These are phyloP conservation scores for Potorous gilbertii DNA, from an alignment of 2,797 vertebrate genomes.

Conservation along the genomic window DNA sequence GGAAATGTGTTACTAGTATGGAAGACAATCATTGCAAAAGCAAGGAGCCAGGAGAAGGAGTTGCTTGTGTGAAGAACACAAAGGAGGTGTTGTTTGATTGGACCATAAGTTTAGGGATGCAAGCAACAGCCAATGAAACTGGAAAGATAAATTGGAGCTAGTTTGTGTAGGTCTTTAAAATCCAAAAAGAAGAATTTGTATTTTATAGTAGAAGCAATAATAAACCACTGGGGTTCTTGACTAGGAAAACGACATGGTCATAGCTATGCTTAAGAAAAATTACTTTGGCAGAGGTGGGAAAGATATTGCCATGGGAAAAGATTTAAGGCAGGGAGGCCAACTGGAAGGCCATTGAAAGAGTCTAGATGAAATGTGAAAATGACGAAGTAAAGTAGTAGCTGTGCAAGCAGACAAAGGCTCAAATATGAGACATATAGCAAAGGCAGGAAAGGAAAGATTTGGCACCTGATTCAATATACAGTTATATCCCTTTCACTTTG, in stretches of 20 bases:
- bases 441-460: background rate
- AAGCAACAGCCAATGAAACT: background rate
- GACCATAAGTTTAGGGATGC: background rate
- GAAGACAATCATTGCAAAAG: background rate
- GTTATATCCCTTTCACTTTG: no score
- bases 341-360: accelerated
- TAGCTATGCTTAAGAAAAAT: background rate
- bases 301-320: no score
- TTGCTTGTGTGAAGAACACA: background rate
- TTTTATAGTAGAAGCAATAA: background rate
- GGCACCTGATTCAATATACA: background rate
- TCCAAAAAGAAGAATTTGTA: background rate
- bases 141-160: background rate
- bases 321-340: background rate
- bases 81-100: background rate
- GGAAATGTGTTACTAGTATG: background rate
- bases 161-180: background rate
- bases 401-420: background rate
- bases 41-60: background rate
- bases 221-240: background rate
- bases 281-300: background rate
- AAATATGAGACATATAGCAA: background rate
- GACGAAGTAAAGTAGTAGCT: background rate
- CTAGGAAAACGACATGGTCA: accelerated
- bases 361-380: accelerated